Evolutionary conservation across 2,113 vertebrate species (phyloP), one percentile per base, ranked within the genome.

Genomic region (Bucco capensis): DNA sequence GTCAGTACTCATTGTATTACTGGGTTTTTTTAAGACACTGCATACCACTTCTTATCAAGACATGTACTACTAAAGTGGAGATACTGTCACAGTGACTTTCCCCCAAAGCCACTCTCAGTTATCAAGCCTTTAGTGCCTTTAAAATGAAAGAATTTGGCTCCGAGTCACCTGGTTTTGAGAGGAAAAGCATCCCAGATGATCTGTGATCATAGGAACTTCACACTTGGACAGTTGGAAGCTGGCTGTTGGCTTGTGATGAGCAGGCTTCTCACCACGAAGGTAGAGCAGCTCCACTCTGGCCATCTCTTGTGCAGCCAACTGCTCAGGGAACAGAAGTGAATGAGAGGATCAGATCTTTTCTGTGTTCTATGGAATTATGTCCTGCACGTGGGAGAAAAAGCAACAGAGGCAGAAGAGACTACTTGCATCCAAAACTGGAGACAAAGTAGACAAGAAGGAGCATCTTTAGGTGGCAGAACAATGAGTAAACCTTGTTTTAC

Each of bases 131-230:
- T 30, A 58, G 70, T 81, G 95, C 85, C 79, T 94, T 58, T 90
- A 70, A 87, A 78, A 87, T 73, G 50, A 82, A 94, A 85, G 81
- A 87, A 64, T 89, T 75, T 94, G 86, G 90, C 92, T 86, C 65
- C 5, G 2, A 86, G 86, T 92, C 92, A 93, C 93, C 92, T 92
- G 86, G 60, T 89, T 82, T 93, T 89, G 86, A 76, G 81, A 94
- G 89, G 86, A 95, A 91, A 94, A 89, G 92, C 81, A 96, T 90
- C 71, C 54, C 71, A 93, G 89, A 90, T 96, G 91, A 96, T 91
- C 77, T 96, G 83, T 93, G 93, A 87, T 94, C 84, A 86, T 47
- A 88, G 94, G 93, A 95, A 91, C 95, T 95, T 96, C 91, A 85
- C 93, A 94, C 91, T 89, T 62, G 78, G 87, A 76, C 83, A 90